Evolutionary conservation across 2,113 vertebrate species (phyloP).

Genomic region (Chelonoidis abingdonii): DNA sequence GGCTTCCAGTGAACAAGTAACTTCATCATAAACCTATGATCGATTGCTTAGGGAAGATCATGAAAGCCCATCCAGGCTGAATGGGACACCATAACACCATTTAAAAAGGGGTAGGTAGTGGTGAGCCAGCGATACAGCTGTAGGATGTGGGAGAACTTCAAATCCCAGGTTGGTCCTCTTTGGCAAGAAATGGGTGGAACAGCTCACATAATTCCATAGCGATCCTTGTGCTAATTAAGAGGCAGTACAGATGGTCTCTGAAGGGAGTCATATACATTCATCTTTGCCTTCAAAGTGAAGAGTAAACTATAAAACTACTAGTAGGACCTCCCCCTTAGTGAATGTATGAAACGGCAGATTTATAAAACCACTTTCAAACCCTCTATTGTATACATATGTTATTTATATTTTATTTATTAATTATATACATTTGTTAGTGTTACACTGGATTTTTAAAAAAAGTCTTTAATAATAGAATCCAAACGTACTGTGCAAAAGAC

Average conservation of each 20-base stretch:
- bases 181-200: background rate
- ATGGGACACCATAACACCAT: background rate
- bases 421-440: background rate
- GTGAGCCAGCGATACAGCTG: background rate
- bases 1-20: background rate
- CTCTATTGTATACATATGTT: background rate
- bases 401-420: background rate
- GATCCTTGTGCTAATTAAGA: background rate
- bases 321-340: background rate
- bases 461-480: background rate
- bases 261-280: background rate
- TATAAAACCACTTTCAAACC: background rate
- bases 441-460: background rate
- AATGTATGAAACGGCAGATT: background rate
- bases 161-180: background rate
- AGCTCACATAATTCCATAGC: background rate
- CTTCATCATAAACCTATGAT: background rate
- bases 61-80: background rate
- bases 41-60: background rate
- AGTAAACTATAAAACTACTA: background rate
- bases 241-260: background rate
- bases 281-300: background rate
- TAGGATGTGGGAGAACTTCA: background rate
- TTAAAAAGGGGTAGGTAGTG: background rate
- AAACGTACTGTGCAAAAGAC: conserved; percentile 41